A percentile compares a stretch with the other conserved stretches of the same genome.
phyloP scores from a whole-genome alignment of 2,888 invertebrate species.

The Mycogona germanica region DNA sequence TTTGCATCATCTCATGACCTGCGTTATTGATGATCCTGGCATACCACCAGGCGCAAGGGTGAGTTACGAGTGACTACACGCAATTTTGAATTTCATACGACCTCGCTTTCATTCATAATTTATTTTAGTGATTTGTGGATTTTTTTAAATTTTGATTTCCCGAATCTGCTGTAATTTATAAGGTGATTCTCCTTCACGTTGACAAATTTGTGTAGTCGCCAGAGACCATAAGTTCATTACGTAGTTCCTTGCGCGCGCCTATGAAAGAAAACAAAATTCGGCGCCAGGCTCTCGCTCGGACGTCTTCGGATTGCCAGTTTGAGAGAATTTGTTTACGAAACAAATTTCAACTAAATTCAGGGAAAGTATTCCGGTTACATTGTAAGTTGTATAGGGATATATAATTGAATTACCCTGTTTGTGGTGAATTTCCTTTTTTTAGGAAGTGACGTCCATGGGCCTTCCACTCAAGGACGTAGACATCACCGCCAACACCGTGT shows the following conservation, averaged over 20 bases:
- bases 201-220: background rate
- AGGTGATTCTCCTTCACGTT: too few relatives aligned
- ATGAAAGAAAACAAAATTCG: too few relatives aligned
- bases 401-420: too few relatives aligned
- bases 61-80: background rate
- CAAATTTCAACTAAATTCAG: too few relatives aligned
- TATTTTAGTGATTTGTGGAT: background rate
- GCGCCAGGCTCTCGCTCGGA: background rate
- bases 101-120: background rate
- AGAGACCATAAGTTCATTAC: background rate
- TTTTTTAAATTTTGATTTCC: background rate
- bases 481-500: slow-evolving; percentile 78
- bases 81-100: slow-evolving; percentile 53
- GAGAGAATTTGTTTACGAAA: background rate
- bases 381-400: background rate
- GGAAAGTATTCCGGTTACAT: too few relatives aligned
- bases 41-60: slow-evolving; percentile 44
- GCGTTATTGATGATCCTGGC: slow-evolving; percentile 71
- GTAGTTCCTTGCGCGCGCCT: too few relatives aligned
- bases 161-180: background rate
- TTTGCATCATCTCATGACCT: slow-evolving; percentile 75
- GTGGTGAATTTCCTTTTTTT: slow-evolving; percentile 1
- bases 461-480: slow-evolving; percentile 72
- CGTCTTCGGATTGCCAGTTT: background rate
- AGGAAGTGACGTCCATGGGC: slow-evolving; percentile 75